Percentiles rank a stretch among this genome's conserved stretches.
Evolutionary conservation across 2,888 invertebrate genomes (phyloP).

Genomic region (Prosopocoilus inquinatus): DNA sequence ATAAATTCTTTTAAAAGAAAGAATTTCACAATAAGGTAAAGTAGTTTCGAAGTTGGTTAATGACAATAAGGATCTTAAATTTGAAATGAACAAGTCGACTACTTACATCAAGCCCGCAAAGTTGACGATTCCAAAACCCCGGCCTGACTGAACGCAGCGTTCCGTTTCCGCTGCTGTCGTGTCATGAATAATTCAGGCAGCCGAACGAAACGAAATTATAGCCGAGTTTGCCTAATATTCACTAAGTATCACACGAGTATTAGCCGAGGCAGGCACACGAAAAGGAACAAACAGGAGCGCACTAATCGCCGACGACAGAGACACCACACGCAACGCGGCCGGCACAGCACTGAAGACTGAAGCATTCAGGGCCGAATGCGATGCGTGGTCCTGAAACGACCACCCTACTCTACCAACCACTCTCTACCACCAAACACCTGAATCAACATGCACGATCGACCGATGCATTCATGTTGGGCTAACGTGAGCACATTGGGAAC

Average conservation of each 20-base stretch:
- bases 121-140: no score
- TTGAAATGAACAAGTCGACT: no score
- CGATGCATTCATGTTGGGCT: constrained; percentile 33
- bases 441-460: constrained; percentile 39
- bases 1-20: no score
- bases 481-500: constrained; percentile 34
- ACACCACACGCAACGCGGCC: constrained; percentile 6
- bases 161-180: no score
- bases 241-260: constrained; percentile 22
- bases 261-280: constrained; percentile 16
- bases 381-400: constrained; percentile 12
- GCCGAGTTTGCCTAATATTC: background rate
- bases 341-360: constrained; percentile 14
- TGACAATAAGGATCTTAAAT: no score
- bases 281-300: constrained; percentile 2
- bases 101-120: no score
- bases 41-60: no score
- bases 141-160: no score
- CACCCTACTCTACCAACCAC: constrained; percentile 18
- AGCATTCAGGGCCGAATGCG: constrained; percentile 8
- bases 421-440: constrained; percentile 34
- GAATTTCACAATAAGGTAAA: no score
- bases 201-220: background rate
- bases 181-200: no score
- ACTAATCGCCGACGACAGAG: constrained; percentile 14